Base-by-base conservation (phyloP, 1,140 invertebrate species). In the Apis dorsata region DNA sequence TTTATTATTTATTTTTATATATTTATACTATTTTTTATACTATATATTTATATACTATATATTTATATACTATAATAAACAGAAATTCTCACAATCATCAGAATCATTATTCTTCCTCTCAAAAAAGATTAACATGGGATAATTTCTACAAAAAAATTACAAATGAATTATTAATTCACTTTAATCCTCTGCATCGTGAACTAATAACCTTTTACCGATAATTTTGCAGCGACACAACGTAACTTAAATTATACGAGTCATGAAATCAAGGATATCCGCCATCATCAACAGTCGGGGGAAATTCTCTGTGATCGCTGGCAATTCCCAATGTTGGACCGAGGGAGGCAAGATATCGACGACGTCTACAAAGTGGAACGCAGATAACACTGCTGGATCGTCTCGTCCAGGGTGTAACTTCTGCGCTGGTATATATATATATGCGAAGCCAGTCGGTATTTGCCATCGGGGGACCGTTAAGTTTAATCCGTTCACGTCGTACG, bases 401-500 rank as follows among this genome's bases (percentile, higher is more conserved):
- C 21, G 15, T 12, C 9, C 55, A 17, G 57, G 21, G 53, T 80
- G 81, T 84, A 86, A 79, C 86, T 69, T 69, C 73, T 82, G 51
- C 44, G 7, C 4, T 1, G 17, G 21, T 49, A 65, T 9, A 13
- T 49, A 65, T 9, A 34, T 34, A 63, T 19, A 34, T n/a, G n/a
- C 24, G 63, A 65, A 28, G 24, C 75, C 49, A 1, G 44, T 59
- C 44, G 21, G 55, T 60, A 60, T 72, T 71, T 44, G 71, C 81
- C 59, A 71, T 72, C 59, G 62, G 85, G 11, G 77, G 24, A 72
- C 79, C 85, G 83, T 89, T 85, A 79, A 69, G 88, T 85, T 90
- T 90, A 90, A 90, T 90, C 86, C 88, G 83, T 89, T 90, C 83
- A 88, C 86, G 86, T 83, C 85, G 82, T 75, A 73, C 76, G 15